These are phyloP conservation scores for Hipposideros larvatus DNA, from an alignment of 2,797 vertebrate species.

Conservation along the genomic window DNA sequence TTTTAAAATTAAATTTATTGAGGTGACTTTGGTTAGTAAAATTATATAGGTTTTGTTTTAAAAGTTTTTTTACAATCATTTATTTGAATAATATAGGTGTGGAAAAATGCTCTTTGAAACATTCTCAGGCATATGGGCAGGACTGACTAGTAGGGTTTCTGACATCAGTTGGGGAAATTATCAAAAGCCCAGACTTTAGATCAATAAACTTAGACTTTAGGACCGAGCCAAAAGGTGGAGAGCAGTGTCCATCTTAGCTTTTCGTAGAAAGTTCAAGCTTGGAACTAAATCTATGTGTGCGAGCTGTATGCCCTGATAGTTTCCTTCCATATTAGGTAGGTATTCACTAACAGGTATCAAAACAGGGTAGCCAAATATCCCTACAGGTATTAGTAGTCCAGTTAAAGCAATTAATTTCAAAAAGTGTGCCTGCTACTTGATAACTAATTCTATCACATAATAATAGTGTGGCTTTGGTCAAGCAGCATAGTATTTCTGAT, in stretches of 20 bases:
- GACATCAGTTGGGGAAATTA: not conserved
- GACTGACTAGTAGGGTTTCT: not conserved
- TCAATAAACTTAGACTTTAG: not conserved
- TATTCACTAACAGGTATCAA: not conserved
- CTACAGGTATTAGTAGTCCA: not conserved
- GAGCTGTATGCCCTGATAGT: rapidly evolving
- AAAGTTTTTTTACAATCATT: not conserved
- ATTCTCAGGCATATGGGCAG: not conserved
- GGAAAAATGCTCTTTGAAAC: not conserved
- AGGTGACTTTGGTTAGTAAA: no score
- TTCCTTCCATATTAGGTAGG: not conserved
- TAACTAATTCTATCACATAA: not conserved
- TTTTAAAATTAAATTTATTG: no score
- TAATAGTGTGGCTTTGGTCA: not conserved
- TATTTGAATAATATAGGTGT: not conserved
- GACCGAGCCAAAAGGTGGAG: not conserved
- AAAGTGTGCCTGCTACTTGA: not conserved
- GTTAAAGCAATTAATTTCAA: not conserved
- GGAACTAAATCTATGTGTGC: not conserved
- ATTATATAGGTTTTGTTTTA: not conserved
- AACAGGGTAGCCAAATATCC: not conserved
- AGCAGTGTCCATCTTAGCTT: not conserved
- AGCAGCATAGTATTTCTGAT: not conserved
- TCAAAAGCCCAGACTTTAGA: not conserved
- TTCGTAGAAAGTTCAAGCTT: not conserved